A percentile compares a stretch with the other conserved stretches of the same genome.
These are phyloP conservation scores for Leptonema lineaticorne DNA, from an alignment of 1,140 invertebrate species.

Conservation along the genomic window DNA sequence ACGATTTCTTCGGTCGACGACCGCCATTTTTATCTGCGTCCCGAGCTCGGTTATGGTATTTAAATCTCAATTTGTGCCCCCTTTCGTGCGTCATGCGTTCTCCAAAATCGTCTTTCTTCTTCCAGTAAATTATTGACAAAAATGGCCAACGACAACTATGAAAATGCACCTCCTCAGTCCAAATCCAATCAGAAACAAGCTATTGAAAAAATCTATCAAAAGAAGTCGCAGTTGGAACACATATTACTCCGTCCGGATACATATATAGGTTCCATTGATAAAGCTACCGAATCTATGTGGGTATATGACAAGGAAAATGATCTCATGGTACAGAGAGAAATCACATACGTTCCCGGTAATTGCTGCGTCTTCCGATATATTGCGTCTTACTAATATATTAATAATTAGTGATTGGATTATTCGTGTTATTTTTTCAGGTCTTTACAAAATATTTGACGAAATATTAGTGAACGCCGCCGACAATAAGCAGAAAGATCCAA, in stretches of 20 bases:
- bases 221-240: slow-evolving; percentile 97
- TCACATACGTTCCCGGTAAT: slow-evolving; percentile 86
- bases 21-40: too few species aligned
- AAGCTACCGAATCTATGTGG: slow-evolving; percentile 90
- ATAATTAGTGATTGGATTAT: neutral
- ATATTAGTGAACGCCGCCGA: slow-evolving; percentile 99
- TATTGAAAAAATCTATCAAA: slow-evolving; percentile 98
- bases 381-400: neutral
- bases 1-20: too few species aligned
- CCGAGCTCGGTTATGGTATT: too few species aligned
- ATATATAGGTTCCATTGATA: slow-evolving; percentile 96
- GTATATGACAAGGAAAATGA: slow-evolving; percentile 79
- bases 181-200: slow-evolving; percentile 55
- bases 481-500: slow-evolving; percentile 95
- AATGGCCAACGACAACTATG: slow-evolving; percentile 56
- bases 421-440: slow-evolving; percentile 57
- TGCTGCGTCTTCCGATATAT: neutral
- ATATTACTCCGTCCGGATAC: slow-evolving; percentile 97
- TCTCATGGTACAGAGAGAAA: slow-evolving; percentile 82
- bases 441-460: slow-evolving; percentile 99
- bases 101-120: too few species aligned
- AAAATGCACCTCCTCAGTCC: slow-evolving; percentile 44
- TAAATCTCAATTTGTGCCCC: too few species aligned
- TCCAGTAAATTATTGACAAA: slow-evolving; percentile 55
- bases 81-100: too few species aligned